Conservation (phyloP, 2,888 invertebrate species). For the Elgonia sp. region DNA sequence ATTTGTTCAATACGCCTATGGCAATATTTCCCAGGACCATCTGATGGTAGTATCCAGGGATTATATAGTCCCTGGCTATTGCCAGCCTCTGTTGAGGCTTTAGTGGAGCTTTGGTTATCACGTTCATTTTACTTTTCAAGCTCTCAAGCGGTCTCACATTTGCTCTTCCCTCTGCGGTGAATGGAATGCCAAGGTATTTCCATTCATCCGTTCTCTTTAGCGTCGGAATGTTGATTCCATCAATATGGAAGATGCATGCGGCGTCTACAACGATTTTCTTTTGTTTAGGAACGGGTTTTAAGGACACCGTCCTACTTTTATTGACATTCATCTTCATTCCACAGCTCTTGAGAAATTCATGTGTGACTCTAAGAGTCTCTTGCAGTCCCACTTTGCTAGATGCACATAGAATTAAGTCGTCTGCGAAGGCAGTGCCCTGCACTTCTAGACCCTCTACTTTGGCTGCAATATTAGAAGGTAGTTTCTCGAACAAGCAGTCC, state of each 20-base stretch:
- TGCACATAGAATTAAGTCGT: no score
- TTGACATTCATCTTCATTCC: slow-evolving; percentile 76
- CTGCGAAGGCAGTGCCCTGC: no score
- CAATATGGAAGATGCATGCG: not conserved
- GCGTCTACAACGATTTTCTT: slow-evolving; percentile 63
- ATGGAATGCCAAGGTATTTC: slow-evolving; percentile 61
- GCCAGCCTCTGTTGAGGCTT: slow-evolving; percentile 74
- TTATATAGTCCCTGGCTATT: slow-evolving; percentile 46
- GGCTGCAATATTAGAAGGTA: not conserved
- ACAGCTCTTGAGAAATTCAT: not conserved
- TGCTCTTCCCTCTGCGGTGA: slow-evolving; percentile 5
- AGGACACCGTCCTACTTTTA: slow-evolving; percentile 75
- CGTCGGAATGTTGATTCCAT: not conserved
- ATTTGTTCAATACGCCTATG: not conserved
- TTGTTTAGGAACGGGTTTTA: slow-evolving; percentile 35
- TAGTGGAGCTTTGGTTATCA: slow-evolving; percentile 68
- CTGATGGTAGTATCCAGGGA: not conserved
- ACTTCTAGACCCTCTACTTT: not conserved
- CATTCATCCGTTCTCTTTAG: slow-evolving; percentile 17
- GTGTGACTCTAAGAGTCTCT: slow-evolving; percentile 1
- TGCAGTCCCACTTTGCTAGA: slow-evolving; percentile 41
- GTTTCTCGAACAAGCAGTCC: slow-evolving; percentile 30
- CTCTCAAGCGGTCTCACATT: not conserved
- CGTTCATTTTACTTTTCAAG: not conserved
- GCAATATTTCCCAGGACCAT: not conserved